Evolutionary conservation across 2,888 invertebrate genomes (phyloP).

Genomic region (Ichneumoninae sp.): DNA sequence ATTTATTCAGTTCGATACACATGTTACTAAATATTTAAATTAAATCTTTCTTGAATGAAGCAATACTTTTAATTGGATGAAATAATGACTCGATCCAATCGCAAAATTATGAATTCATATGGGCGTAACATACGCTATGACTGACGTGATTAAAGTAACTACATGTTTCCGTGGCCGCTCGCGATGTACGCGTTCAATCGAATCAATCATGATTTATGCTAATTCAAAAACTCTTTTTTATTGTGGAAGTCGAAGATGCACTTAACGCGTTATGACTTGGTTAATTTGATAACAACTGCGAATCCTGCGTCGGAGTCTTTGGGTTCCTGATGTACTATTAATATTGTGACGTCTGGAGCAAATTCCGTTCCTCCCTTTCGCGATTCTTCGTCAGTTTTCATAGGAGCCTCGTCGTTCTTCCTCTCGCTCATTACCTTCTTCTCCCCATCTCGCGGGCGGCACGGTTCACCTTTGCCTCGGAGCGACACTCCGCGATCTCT

Average conservation of each 20-base stretch:
- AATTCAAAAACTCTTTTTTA: too few relatives aligned
- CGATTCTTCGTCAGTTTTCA: constrained; percentile 20
- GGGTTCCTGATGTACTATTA: neutral
- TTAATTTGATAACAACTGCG: neutral
- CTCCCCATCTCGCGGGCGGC: constrained; percentile 23
- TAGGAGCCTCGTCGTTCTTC: constrained; percentile 24
- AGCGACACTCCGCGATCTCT: constrained; percentile 41
- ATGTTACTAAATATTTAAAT: too few relatives aligned
- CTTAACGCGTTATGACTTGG: neutral
- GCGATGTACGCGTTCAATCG: too few relatives aligned
- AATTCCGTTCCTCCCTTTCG: neutral
- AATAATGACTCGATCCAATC: too few relatives aligned
- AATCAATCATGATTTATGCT: neutral
- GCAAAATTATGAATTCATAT: too few relatives aligned
- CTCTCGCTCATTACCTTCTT: constrained; percentile 50
- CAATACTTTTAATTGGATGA: too few relatives aligned
- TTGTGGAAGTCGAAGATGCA: neutral
- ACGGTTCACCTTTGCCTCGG: constrained; percentile 53
- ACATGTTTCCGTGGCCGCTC: too few relatives aligned
- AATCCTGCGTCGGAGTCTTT: neutral
- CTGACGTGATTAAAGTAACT: too few relatives aligned
- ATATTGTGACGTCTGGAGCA: constrained; percentile 1
- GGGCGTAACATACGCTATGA: too few relatives aligned
- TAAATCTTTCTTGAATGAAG: too few relatives aligned
- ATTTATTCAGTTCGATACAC: too few relatives aligned